phyloP scores from a whole-genome alignment of 2,797 vertebrate genomes.

The Lithobates pipiens region DNA sequence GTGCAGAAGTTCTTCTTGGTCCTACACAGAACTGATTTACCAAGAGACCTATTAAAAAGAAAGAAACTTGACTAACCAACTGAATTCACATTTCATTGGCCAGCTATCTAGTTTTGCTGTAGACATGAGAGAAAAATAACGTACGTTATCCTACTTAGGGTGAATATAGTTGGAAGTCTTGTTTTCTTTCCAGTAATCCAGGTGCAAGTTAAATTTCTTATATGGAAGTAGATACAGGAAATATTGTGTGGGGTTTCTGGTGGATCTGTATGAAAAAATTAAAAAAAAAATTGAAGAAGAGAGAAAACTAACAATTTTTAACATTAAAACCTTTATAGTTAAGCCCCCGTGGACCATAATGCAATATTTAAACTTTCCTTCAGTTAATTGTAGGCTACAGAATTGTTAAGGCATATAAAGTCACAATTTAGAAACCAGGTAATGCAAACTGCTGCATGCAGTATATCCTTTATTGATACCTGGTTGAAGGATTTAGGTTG shows the following conservation, averaged over 20 bases:
- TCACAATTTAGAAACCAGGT: no score
- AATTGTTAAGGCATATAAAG: no score
- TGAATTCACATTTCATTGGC: no score
- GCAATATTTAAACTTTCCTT: no score
- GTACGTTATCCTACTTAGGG: constrained; percentile 60
- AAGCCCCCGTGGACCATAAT: no score
- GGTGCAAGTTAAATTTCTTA: constrained; percentile 65
- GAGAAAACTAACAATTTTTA: no score
- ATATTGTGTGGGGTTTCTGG: constrained; percentile 73
- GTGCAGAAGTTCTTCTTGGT: constrained; percentile 62
- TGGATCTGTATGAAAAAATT: constrained; percentile 64
- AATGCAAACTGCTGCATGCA: no score
- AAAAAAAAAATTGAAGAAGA: neutral
- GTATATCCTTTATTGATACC: no score
- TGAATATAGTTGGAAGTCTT: constrained; percentile 52
- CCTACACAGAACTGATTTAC: neutral
- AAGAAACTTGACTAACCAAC: neutral
- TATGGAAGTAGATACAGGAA: constrained; percentile 67
- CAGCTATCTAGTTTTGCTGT: no score
- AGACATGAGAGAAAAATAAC: neutral
- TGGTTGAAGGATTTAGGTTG: no score
- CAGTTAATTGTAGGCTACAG: no score
- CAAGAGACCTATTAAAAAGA: neutral
- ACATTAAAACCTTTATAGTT: no score
- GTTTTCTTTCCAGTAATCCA: constrained; percentile 64